Evolutionary conservation across 2,888 invertebrate genomes (phyloP), one percentile per base, ranked within the genome.

Genomic region (Dasypolia templi): DNA sequence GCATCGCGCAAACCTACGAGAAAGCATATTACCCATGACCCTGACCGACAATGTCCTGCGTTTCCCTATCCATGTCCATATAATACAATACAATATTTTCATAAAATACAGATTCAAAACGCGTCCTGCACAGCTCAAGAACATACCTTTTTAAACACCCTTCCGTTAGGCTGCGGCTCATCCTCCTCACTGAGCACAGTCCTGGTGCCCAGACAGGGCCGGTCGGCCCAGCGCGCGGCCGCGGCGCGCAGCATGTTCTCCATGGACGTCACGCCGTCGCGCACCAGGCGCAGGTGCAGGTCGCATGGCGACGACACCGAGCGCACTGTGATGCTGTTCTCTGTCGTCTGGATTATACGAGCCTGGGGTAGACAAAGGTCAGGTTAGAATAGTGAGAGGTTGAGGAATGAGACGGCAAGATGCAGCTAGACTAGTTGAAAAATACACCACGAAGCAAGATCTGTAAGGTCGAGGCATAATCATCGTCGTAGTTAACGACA

Each of bases 181-280:
- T 99, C 99, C 92, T 99, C 99, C 93, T 99, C 99, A 75, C 98
- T 98, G 59, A 99, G 96, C 87, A 99, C 98, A 88, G 99, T 97
- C 71, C 99, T 97, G 0, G 99, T 99, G 64, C 99, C 99, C 81
- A 99, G 97, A 88, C 99, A 99, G 72, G 97, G 97, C 87, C 97
- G 98, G 63, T 97, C 96, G 14, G 97, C 97, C 95, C 98, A 98
- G 85, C 97, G 97, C 86, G 97, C 97, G 61, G 98, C 97, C 49
- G 99, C 98, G 90, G 98, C 98, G 39, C 97, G 97, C 89, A 99
- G 97, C 96, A 99, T 97, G 92, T 98, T 97, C 90, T 98, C 98
- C 97, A 99, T 97, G 46, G 98, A 98, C 89, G 97, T 97, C 85
- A 98, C 97, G 72, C 98, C 97, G 87, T 98, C 97, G 84, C 97